phyloP scores from a whole-genome alignment of 2,888 invertebrate genomes.

The Sphaerophoria taeniata region DNA sequence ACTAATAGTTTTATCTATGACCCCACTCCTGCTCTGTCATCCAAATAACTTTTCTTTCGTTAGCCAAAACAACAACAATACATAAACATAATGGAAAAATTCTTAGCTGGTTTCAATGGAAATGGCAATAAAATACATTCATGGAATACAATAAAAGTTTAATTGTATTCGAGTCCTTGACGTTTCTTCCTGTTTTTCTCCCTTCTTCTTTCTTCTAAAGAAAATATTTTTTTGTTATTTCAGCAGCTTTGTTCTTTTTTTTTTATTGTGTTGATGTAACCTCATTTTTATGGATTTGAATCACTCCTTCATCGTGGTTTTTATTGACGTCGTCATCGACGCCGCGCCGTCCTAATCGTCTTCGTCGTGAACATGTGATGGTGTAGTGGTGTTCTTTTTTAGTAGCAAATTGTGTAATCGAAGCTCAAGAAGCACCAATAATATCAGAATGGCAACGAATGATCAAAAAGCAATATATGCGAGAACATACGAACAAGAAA shows the following conservation, averaged over 20 bases:
- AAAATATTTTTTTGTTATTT: not conserved
- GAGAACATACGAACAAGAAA: slow-evolving; percentile 21
- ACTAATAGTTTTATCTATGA: not conserved
- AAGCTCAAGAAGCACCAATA: slow-evolving; percentile 41
- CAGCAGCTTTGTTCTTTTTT: not conserved
- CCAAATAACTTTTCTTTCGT: not conserved
- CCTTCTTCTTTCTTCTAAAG: slow-evolving; percentile 1
- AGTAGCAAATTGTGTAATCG: slow-evolving; percentile 47
- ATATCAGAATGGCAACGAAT: slow-evolving; percentile 34
- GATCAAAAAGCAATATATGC: slow-evolving; percentile 54
- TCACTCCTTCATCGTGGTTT: slow-evolving; percentile 18
- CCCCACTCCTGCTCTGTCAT: too few relatives aligned
- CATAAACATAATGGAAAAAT: slow-evolving; percentile 12
- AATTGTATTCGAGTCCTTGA: slow-evolving; percentile 59
- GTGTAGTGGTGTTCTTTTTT: slow-evolving; percentile 38
- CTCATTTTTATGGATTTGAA: slow-evolving; percentile 58
- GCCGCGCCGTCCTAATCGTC: not conserved
- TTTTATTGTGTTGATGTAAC: slow-evolving; percentile 47
- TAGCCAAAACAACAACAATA: slow-evolving; percentile 19
- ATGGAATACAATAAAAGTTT: slow-evolving; percentile 30
- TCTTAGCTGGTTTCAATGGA: slow-evolving; percentile 15
- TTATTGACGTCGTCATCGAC: slow-evolving; percentile 4
- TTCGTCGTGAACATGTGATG: slow-evolving; percentile 32
- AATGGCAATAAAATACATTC: not conserved
- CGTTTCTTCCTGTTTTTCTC: slow-evolving; percentile 50